Conservation (phyloP, 2,113 vertebrate species). For the Notothenia coriiceps region DNA sequence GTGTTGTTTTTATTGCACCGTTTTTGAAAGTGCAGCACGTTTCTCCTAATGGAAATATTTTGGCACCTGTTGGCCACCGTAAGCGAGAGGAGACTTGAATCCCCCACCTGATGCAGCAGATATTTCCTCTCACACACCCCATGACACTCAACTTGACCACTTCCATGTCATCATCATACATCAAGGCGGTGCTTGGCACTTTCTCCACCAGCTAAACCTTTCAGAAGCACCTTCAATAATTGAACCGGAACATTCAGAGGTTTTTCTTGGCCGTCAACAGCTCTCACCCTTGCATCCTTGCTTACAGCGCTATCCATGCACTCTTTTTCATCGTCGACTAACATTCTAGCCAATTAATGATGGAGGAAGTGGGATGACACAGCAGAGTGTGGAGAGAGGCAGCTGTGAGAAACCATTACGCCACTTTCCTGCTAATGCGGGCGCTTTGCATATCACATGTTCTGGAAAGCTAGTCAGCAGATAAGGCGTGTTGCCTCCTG, state of each 20-base stretch:
- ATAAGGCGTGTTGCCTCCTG: conserved; percentile 4
- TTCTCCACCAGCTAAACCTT: too few species aligned
- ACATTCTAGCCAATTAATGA: conserved; percentile 47
- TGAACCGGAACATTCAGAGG: conserved; percentile 25
- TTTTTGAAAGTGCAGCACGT: too few species aligned
- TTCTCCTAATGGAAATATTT: too few species aligned
- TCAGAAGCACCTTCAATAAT: conserved; percentile 43
- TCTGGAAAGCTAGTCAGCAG: conserved; percentile 37
- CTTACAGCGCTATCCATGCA: background rate
- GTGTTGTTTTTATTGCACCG: too few species aligned
- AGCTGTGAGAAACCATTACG: conserved; percentile 43
- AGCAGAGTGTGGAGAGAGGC: conserved; percentile 20
- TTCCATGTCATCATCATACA: conserved; percentile 15
- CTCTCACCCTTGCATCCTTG: conserved; percentile 5
- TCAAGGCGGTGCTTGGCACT: background rate
- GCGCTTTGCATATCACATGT: conserved; percentile 18
- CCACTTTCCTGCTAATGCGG: conserved; percentile 27
- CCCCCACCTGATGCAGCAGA: background rate
- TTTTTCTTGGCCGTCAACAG: conserved; percentile 14
- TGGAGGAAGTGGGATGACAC: background rate
- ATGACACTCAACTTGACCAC: background rate
- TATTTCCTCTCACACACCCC: background rate
- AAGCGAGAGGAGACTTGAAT: background rate
- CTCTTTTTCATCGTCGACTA: conserved; percentile 34
- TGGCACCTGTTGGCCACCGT: too few species aligned